Base-by-base conservation (phyloP, 2,797 vertebrate genomes). In the Sebastiscus tertius region DNA sequence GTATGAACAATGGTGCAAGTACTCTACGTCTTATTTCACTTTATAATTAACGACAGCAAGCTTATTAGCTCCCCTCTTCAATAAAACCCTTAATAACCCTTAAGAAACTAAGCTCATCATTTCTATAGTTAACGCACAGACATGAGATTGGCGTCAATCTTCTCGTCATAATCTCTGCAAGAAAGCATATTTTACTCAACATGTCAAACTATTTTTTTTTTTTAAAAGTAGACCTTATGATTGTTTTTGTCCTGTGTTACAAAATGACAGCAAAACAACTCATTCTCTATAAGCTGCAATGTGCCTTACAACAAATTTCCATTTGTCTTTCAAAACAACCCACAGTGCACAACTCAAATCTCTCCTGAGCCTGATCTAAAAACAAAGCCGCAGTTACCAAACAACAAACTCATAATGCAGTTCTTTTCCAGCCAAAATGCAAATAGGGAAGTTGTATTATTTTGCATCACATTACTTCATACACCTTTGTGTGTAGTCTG, bases 391-490 rank as follows among this genome's bases (percentile, higher is more conserved):
- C 61, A 49, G 20, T 61, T 8, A 62, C 33, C 55, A 31, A 24
- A 75, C 59, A 70, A 54, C 13, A 56, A 26, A 20, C 8, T 64
- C 59, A 46, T 13, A 36, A 49, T 14, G 42, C 64, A 2, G 27
- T 11, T 31, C 0, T 55, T 60, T 55, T 29, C 1, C 31, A 34
- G 46, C 8, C 62, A 73, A 73, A 31, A 70, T 73, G 52, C 58
- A 81, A 70, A 76, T 59, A 1, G 22, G 7, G 16, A 29, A 33
- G 59, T 62, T 54, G 29, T 9, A 75, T 79, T 60, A 79, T 64
- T 82, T 60, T 72, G 46, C 70, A 65, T 80, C 29, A 36, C 22
- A 73, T 77, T 69, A 39, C 8, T 39, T 22, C 24, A 10, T 20
- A 62, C 16, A 4, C 13, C 27, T 26, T 46, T 54, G 55, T 46